Percentiles rank a stretch among this genome's conserved stretches.
phyloP scores from a whole-genome alignment of 2,888 invertebrate species.

The Brachylomia viminalis region DNA sequence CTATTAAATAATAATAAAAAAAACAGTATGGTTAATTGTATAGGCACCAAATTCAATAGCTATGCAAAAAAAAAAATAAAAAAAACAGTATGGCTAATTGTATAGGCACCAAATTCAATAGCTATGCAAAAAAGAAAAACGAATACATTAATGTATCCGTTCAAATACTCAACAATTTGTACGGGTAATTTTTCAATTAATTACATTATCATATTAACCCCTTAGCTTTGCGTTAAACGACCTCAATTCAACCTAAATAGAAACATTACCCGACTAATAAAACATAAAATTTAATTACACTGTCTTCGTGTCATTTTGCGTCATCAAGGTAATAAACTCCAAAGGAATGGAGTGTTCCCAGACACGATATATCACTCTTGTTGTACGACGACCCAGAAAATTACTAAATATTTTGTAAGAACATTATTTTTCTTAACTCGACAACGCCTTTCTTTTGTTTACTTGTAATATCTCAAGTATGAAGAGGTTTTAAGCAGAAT shows the following conservation, averaged over 20 bases:
- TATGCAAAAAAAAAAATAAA: too few species aligned
- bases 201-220: not conserved
- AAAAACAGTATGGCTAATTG: not conserved
- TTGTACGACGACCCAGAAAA: slow-evolving; percentile 16
- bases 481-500: not conserved
- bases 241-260: slow-evolving; percentile 10
- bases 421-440: slow-evolving; percentile 19
- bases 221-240: not conserved
- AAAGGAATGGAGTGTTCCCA: slow-evolving; percentile 37
- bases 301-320: slow-evolving; percentile 30
- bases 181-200: not conserved
- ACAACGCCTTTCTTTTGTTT: slow-evolving; percentile 23
- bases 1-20: too few species aligned
- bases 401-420: slow-evolving; percentile 22
- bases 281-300: slow-evolving; percentile 47
- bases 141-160: not conserved
- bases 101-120: not conserved
- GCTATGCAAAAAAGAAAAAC: not conserved
- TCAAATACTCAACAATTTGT: not conserved
- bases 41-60: not conserved
- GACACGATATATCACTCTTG: slow-evolving; percentile 30
- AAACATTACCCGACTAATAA: slow-evolving; percentile 32
- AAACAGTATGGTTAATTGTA: not conserved
- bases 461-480: not conserved
- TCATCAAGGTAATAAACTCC: slow-evolving; percentile 46